Conservation (phyloP, 2,113 vertebrate species). For the Montifringilla adamsi region DNA sequence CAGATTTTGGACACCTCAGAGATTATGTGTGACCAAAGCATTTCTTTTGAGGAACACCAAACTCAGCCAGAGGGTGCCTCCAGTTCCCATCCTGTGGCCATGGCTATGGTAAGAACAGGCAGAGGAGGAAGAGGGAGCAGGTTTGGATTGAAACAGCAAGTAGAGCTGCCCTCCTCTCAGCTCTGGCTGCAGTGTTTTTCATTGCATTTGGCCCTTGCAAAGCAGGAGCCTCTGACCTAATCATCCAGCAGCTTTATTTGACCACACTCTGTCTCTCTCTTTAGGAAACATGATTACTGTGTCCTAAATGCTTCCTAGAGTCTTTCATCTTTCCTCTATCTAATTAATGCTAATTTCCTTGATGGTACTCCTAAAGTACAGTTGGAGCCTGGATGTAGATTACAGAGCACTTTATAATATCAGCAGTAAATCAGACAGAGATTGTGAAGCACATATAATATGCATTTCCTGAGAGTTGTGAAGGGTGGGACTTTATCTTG, state of each 20-base stretch:
- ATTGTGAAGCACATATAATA: neutral
- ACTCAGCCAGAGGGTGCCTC: neutral
- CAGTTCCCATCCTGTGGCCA: accelerated
- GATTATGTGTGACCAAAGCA: neutral
- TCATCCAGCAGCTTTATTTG: constrained; percentile 39
- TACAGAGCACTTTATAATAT: constrained; percentile 42
- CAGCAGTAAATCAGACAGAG: constrained; percentile 48
- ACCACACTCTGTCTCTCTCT: constrained; percentile 1
- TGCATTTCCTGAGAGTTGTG: constrained; percentile 40
- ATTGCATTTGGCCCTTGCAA: neutral
- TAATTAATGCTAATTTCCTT: constrained; percentile 64
- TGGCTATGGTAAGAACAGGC: neutral
- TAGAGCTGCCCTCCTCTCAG: neutral
- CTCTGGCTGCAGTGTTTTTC: neutral
- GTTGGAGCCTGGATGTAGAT: constrained; percentile 47
- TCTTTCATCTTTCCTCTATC: constrained; percentile 59
- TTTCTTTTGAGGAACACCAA: neutral
- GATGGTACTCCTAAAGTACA: constrained; percentile 8
- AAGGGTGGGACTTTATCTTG: constrained; percentile 43
- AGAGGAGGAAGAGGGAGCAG: neutral
- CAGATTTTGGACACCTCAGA: neutral
- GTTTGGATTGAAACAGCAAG: neutral
- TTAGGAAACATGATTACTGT: constrained; percentile 43
- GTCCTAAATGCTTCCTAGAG: constrained; percentile 53
- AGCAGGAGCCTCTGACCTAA: constrained; percentile 25